Percentiles rank a stretch among this genome's conserved stretches.
Conservation (phyloP, 2,888 invertebrate species). For the Agrochola macilenta region DNA sequence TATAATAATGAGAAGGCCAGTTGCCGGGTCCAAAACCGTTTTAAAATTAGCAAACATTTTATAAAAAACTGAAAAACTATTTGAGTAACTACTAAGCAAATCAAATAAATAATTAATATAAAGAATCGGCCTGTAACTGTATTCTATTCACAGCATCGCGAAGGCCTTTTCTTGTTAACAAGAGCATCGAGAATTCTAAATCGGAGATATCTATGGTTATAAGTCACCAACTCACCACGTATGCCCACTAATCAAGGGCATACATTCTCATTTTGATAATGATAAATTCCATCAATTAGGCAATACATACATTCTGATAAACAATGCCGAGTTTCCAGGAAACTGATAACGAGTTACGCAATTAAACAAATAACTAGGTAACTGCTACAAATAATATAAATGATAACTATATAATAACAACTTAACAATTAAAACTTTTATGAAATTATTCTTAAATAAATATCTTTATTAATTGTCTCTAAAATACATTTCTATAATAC, state of each 20-base stretch:
- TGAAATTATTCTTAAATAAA: too few species aligned
- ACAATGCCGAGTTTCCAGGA: too few species aligned
- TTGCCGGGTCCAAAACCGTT: background rate
- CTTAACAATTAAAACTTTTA: too few species aligned
- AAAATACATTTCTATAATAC: too few species aligned
- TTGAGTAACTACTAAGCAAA: background rate
- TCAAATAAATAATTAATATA: background rate
- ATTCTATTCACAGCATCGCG: background rate
- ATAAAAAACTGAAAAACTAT: background rate
- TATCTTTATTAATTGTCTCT: too few species aligned
- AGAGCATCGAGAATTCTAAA: background rate
- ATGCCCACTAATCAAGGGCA: background rate
- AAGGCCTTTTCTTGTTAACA: background rate
- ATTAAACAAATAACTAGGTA: background rate
- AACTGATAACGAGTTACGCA: background rate
- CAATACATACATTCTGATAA: background rate
- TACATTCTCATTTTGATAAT: too few species aligned
- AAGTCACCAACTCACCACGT: background rate
- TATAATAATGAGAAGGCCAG: background rate
- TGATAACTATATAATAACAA: background rate
- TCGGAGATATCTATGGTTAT: background rate
- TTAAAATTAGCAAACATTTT: background rate
- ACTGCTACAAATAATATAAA: constrained; percentile 4
- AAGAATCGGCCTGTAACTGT: background rate
- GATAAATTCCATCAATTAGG: too few species aligned